These are phyloP conservation scores for Zaprionus vittiger DNA, from an alignment of 1,140 invertebrate genomes.

Conservation along the genomic window DNA sequence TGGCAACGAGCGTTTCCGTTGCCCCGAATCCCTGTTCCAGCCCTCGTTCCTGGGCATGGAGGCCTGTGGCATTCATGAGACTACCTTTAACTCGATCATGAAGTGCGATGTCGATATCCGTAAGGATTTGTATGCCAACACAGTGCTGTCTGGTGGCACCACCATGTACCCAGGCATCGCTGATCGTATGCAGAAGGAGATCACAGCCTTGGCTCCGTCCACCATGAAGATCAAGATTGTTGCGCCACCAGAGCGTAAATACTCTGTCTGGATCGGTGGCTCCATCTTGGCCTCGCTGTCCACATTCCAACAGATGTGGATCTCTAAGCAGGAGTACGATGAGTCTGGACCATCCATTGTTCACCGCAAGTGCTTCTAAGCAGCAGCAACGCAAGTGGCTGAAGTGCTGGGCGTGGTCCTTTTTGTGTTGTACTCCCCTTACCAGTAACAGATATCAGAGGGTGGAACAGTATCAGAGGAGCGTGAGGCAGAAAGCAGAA, in stretches of 20 bases:
- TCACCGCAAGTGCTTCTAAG: conserved; percentile 98
- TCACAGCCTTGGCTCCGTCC: conserved; percentile 92
- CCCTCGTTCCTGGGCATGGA: conserved; percentile 96
- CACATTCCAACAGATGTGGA: conserved; percentile 98
- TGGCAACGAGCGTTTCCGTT: conserved; percentile 96
- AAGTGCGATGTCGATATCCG: conserved; percentile 96
- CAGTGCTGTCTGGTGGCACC: conserved; percentile 93
- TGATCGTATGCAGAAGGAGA: conserved; percentile 95
- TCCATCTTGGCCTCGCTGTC: conserved; percentile 94
- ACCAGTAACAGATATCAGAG: conserved; percentile 23
- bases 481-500: neutral
- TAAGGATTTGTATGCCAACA: conserved; percentile 96
- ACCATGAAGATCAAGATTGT: conserved; percentile 98
- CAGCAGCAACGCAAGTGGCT: conserved; percentile 7
- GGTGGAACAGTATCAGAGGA: conserved; percentile 30
- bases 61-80: conserved; percentile 95
- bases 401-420: conserved; percentile 82
- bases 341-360: conserved; percentile 97
- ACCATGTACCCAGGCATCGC: conserved; percentile 92
- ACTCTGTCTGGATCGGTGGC: conserved; percentile 95
- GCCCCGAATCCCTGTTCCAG: conserved; percentile 96
- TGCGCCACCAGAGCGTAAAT: conserved; percentile 95
- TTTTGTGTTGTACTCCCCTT: conserved; percentile 85
- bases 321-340: conserved; percentile 97
- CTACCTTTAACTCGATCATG: conserved; percentile 97